Base-by-base conservation (phyloP, 2,797 vertebrate genomes). In the Poliocrania exsul region DNA sequence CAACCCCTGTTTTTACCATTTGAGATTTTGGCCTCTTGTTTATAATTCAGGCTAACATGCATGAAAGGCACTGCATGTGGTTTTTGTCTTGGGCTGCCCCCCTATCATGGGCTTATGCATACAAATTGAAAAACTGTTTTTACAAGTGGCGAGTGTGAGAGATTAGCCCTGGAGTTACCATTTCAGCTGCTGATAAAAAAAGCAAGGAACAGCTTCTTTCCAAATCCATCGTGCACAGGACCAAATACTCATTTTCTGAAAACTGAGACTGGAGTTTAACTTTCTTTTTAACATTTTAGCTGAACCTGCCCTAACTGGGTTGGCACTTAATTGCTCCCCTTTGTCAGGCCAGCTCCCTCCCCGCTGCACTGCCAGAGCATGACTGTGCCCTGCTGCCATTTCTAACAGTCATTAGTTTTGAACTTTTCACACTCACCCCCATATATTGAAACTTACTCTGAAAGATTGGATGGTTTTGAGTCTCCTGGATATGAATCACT, bases 41-140 rank as follows among this genome's bases (percentile, higher is more conserved):
- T 94, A 84, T 92, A 96, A 82, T 89, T 90, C 50, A 69, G 88
- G 79, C 92, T 94, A 94, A 92, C 73, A 53, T 65, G 81, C 51
- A 10, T 96, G 95, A 95, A 96, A 92, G 90, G 90, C 96, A 75
- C 85, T 66, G 90, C 91, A 69, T 95, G 92, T 93, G 86, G 72
- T 62, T 95, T 96, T 95, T 93, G 90, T 95, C 89, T 95, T 56
- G 84, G 75, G 82, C 86, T 94, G 87, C 79, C 78, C 91, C 92
- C 80, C 91, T 91, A 42, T 93, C 95, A 62, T 8, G 66, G 89
- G 77, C 64, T 91, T 95, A 44, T 60, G 81, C 85, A 89, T 86
- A 93, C 79, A 93, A 75, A 92, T 79, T 80, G 89, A 79, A 93
- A 89, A 91, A 46, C 73, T 92, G 91, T 92, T 95, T 95, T 90